A percentile compares a stretch with the other conserved stretches of the same genome.
These are phyloP conservation scores for Solea solea DNA, from an alignment of 2,113 vertebrate genomes.

Conservation along the genomic window DNA sequence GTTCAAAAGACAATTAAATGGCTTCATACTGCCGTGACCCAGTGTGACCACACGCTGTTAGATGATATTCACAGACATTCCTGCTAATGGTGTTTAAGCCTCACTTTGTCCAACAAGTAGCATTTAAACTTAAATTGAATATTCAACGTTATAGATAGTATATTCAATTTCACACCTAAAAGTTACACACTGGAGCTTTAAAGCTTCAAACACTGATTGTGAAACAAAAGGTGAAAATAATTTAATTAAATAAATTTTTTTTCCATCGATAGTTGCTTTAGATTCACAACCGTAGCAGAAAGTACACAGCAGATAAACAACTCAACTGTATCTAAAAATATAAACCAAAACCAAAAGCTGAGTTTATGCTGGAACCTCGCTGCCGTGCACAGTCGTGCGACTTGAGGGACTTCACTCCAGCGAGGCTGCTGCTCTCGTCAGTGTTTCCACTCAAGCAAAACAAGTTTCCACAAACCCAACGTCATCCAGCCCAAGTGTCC, in stretches of 20 bases:
- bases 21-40: no score
- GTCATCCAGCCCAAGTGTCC: not conserved
- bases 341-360: slow-evolving; percentile 13
- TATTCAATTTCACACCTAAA: no score
- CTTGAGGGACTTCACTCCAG: slow-evolving; percentile 18
- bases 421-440: slow-evolving; percentile 30
- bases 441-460: slow-evolving; percentile 26
- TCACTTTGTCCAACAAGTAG: no score
- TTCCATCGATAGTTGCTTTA: not conserved
- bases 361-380: slow-evolving; percentile 26
- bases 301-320: not conserved
- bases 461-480: not conserved
- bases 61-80: no score
- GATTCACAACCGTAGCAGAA: not conserved
- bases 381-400: slow-evolving; percentile 20
- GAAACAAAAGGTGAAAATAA: not conserved
- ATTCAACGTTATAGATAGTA: no score
- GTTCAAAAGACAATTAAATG: no score
- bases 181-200: not conserved
- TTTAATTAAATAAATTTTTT: no score
- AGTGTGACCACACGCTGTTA: no score
- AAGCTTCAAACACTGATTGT: not conserved
- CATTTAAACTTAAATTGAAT: no score
- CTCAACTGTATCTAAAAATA: not conserved
- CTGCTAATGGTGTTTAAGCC: no score